Base-by-base conservation (phyloP, 2,113 vertebrate species). In the Fukomys damarensis region DNA sequence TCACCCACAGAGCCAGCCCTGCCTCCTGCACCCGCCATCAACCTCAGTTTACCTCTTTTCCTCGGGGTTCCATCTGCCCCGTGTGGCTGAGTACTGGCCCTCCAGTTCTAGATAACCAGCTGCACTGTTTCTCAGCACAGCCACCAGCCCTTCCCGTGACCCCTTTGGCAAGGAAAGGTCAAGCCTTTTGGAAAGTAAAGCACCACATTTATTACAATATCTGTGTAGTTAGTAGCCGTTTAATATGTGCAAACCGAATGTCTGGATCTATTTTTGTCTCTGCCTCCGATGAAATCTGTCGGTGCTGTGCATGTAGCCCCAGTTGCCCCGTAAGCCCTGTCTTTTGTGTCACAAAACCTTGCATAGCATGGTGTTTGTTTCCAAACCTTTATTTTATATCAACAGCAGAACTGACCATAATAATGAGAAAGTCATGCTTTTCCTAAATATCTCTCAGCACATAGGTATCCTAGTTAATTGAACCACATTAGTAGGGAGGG, bases 11-110 rank as follows among this genome's bases (percentile, higher is more conserved):
- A 17, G 28, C 54, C 9, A 10, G 13, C 8, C 14, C 43, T 32
- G 28, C 13, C 17, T 5, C 30, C 0, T 0, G 35, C 35, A 70
- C 14, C 66, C n/a, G 2, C 35, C 9, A 20, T 4, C 24, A 10
- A 0, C 35, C n/a, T 70, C 14, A 6, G 41, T 19, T 54, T 10
- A 1, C 2, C 5, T 0, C 30, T 13, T 38, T 10, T 32, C 2
- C 19, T 59, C 0, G 4, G 26, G 81, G 13, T 68, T 79, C 22
- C 3, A 35, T 56, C 72, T 17, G 30, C 46, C 4, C 30, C 9
- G 83, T 3, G 0, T 11, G 35, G 0, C 20, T 46, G 12, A n/a
- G 10, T 41, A 26, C 19, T 52, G 20, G 14, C 13, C 54, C 30
- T 58, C 35, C 35, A 28, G 4, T 56, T 85, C 61, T 20, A 70